Evolutionary conservation across 2,888 invertebrate species (phyloP), one percentile per base, ranked within the genome.

Genomic region (Phanerotoma sp.): DNA sequence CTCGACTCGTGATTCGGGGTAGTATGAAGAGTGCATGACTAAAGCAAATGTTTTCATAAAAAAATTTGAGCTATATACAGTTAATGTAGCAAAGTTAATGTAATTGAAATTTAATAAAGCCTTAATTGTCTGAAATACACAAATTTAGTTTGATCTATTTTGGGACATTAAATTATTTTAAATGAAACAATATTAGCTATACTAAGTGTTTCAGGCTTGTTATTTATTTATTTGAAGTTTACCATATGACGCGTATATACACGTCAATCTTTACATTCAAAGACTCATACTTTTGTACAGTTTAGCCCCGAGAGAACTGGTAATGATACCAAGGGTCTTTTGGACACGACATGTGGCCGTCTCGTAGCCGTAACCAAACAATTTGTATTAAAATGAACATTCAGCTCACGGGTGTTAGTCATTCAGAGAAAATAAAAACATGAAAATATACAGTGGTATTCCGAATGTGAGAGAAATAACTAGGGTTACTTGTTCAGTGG

Each of bases 331-430:
- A 59, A 61, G 68, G 67, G 68, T 51, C 44, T 20, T 32, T 25
- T 56, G 46, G 25, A 53, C 64, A 65, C 71, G 70, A 72, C 71
- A 72, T 67, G 68, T 71, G 72, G 69, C 22, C 18, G 32, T 48
- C 22, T 35, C 15, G 38, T 38, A 38, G 57, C 47, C 54, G 61
- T 60, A 61, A 65, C 64, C 57, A 64, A 71, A 72, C 74, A 69
- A 73, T 75, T 72, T 73, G 67, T 74, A 75, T 76, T 74, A 69
- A 75, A 75, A 75, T 73, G 71, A 73, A 61, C 59, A 56, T 51
- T 55, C 51, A 18, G 20, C 25, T 48, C 18, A 37, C 22, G 21
- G 18, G 18, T 20, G 11, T 35, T 21, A 35, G 15, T 35, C 10
- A 38, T 48, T 35, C 15, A 20, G 21, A 37, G 22, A 42, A 20